phyloP scores from a whole-genome alignment of 2,113 vertebrate species.

The Pedionomus torquatus region DNA sequence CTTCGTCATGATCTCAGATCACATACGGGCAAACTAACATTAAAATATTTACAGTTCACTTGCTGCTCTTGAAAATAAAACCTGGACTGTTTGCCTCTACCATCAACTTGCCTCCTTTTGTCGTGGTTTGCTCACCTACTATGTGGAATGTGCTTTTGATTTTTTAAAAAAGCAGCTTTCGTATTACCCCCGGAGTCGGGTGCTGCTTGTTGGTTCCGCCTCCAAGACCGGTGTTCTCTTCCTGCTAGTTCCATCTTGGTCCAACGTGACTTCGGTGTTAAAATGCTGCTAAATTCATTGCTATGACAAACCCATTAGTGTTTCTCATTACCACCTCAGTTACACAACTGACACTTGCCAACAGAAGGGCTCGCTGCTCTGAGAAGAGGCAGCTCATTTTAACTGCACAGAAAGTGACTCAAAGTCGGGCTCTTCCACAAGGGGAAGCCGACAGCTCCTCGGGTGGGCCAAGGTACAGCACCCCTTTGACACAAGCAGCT shows the following conservation, averaged over 20 bases:
- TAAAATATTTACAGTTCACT: conserved; percentile 83
- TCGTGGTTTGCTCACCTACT: conserved; percentile 34
- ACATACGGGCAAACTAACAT: conserved; percentile 77
- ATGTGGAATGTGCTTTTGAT: conserved; percentile 81
- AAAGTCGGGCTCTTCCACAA: background rate
- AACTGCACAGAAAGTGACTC: background rate
- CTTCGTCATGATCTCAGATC: conserved; percentile 79
- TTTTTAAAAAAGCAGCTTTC: conserved; percentile 69
- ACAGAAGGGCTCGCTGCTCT: background rate
- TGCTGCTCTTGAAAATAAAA: conserved; percentile 72
- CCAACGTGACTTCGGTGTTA: conserved; percentile 39
- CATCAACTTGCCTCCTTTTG: background rate
- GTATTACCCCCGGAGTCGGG: background rate
- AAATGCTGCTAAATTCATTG: conserved; percentile 13
- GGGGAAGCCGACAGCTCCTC: background rate
- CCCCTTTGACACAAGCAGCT: background rate
- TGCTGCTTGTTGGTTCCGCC: conserved; percentile 42
- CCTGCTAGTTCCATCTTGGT: background rate
- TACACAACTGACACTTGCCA: background rate
- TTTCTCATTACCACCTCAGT: background rate
- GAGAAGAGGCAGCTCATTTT: background rate
- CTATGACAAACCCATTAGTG: conserved; percentile 4
- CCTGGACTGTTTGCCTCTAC: conserved; percentile 69
- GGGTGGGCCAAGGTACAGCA: background rate
- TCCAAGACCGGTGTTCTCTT: background rate